Conservation (phyloP, 2,113 vertebrate species). For the Neofelis nebulosa region DNA sequence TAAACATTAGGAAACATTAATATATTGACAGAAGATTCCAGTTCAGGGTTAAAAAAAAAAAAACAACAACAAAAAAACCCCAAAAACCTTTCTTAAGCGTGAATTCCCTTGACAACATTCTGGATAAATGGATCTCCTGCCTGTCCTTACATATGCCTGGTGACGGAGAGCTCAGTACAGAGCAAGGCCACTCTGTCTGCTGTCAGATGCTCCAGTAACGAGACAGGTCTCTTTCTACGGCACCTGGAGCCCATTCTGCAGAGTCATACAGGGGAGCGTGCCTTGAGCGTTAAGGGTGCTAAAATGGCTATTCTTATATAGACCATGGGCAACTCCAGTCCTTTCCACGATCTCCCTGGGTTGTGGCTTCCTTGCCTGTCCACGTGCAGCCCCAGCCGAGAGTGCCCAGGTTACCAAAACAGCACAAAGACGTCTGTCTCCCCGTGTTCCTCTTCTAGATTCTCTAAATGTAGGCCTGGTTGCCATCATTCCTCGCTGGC, state of each 20-base stretch:
- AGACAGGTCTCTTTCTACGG: neutral
- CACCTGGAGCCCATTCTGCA: neutral
- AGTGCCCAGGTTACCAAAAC: neutral
- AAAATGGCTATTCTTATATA: accelerated
- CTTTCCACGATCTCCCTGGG: neutral
- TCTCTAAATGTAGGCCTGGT: neutral
- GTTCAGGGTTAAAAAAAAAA: neutral
- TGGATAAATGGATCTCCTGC: neutral
- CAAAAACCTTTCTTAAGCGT: too few relatives aligned
- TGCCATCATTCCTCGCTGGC: neutral
- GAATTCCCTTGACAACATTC: neutral
- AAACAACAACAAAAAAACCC: too few relatives aligned
- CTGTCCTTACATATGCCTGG: neutral
- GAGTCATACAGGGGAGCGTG: neutral
- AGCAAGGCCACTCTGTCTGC: neutral
- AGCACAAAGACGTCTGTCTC: too few relatives aligned
- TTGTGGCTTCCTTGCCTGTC: neutral
- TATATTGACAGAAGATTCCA: neutral
- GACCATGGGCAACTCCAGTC: neutral
- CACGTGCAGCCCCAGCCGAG: neutral
- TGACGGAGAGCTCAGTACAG: neutral
- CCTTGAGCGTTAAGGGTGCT: neutral
- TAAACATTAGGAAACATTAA: neutral
- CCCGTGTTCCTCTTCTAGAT: neutral
- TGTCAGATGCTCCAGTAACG: neutral